Evolutionary conservation across 2,888 invertebrate genomes (phyloP).

Genomic region (Nebria salina): DNA sequence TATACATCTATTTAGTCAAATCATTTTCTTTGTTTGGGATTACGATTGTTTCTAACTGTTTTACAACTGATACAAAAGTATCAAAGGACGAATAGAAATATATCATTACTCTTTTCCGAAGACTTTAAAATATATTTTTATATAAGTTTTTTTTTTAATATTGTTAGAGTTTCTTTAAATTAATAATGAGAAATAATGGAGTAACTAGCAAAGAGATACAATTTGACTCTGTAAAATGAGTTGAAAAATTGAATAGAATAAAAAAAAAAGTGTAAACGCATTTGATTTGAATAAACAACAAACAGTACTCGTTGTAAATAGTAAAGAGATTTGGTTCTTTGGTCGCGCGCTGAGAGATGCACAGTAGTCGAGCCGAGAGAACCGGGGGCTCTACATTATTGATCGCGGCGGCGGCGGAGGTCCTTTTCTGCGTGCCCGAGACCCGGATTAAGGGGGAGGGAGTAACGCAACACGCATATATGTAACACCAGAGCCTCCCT

Average conservation of each 20-base stretch:
- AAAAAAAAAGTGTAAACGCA: background rate
- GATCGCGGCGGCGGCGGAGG: slow-evolving; percentile 40
- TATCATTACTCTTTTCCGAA: no score
- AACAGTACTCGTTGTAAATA: background rate
- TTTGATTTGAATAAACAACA: background rate
- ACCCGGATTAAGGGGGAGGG: slow-evolving; percentile 31
- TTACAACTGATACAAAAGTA: no score
- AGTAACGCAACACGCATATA: background rate
- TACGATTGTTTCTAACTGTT: no score
- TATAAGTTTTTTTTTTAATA: no score
- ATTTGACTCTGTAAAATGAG: no score
- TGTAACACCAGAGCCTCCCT: background rate
- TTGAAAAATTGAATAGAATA: no score
- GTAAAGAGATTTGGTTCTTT: background rate
- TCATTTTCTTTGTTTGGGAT: background rate
- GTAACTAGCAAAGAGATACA: no score
- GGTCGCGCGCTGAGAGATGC: background rate
- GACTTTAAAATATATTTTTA: no score
- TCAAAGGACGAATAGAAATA: no score
- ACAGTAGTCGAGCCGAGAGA: slow-evolving; percentile 7
- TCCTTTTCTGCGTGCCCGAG: slow-evolving; percentile 32
- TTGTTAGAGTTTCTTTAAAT: no score
- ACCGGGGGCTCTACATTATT: slow-evolving; percentile 38
- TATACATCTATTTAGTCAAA: background rate
- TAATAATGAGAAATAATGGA: no score